Conservation (phyloP, 1,140 invertebrate species). For the Aphelinus certus region DNA sequence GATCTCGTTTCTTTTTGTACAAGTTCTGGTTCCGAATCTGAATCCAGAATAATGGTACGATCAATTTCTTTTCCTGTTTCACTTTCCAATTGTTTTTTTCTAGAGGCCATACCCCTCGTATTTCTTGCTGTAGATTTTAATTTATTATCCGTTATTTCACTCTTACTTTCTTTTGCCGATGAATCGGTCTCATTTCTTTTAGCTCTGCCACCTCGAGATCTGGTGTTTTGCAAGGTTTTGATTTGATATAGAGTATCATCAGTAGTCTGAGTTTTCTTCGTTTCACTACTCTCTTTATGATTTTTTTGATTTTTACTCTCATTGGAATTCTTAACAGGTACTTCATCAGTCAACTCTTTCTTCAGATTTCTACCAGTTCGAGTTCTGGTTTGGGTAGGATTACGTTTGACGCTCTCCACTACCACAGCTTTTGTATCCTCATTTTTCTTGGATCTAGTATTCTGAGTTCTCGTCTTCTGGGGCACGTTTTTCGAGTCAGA, state of each 20-base stretch:
- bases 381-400: too few relatives aligned
- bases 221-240: background rate
- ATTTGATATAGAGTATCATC: background rate
- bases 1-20: background rate
- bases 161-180: background rate
- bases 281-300: background rate
- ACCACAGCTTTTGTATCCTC: background rate
- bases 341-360: too few relatives aligned
- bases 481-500: background rate
- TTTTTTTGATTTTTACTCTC: too few relatives aligned
- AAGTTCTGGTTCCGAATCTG: background rate
- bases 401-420: too few relatives aligned
- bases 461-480: background rate
- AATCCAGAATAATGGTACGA: slow-evolving; percentile 1
- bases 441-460: background rate
- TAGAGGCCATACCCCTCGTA: background rate
- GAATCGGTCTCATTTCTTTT: background rate
- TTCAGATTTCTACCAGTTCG: too few relatives aligned
- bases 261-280: too few relatives aligned
- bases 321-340: too few relatives aligned
- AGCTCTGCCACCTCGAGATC: too few relatives aligned
- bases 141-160: background rate
- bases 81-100: slow-evolving; percentile 12
- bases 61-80: background rate
- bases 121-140: background rate